These are phyloP conservation scores for Ianthella basta DNA, from an alignment of 37 sponge, comb jelly and placozoan species.

Conservation along the genomic window DNA sequence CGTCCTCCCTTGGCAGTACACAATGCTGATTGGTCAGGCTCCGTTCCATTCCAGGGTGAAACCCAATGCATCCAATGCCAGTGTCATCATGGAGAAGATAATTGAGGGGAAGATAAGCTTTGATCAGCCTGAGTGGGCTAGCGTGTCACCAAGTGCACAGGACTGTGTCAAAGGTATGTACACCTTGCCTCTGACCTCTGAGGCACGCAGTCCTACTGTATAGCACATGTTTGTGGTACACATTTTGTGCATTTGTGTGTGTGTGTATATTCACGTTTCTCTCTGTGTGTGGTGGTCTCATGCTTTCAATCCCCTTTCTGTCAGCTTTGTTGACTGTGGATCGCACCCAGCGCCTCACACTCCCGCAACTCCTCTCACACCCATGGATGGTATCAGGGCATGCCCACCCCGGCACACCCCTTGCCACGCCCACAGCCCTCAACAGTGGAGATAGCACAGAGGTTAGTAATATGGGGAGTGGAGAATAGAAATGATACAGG, in stretches of 20 bases:
- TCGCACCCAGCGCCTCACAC: constrained; percentile 67
- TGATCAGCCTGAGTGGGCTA: constrained; percentile 71
- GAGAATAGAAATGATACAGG: background rate
- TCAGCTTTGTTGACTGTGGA: constrained; percentile 86
- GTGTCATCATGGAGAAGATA: constrained; percentile 75
- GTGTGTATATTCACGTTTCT: background rate
- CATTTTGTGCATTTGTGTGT: background rate
- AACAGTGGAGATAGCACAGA: constrained; percentile 38
- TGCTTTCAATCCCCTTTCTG: background rate
- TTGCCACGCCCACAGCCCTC: constrained; percentile 69
- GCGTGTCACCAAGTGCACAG: constrained; percentile 75
- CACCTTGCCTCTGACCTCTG: no score
- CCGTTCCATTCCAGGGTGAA: constrained; percentile 70
- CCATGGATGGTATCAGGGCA: constrained; percentile 73
- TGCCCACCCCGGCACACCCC: constrained; percentile 73
- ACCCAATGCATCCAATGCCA: constrained; percentile 33
- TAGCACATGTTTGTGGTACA: background rate
- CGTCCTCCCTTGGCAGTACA: constrained; percentile 60
- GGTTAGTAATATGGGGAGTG: background rate
- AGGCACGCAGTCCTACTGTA: no score
- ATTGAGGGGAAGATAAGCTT: constrained; percentile 68
- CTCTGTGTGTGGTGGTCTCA: no score
- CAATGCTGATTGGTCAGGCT: constrained; percentile 89
- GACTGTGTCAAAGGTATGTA: constrained; percentile 78
- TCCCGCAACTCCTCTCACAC: constrained; percentile 52